Evolutionary conservation across 1,140 invertebrate genomes (phyloP).

Genomic region (Drepana arcuata): DNA sequence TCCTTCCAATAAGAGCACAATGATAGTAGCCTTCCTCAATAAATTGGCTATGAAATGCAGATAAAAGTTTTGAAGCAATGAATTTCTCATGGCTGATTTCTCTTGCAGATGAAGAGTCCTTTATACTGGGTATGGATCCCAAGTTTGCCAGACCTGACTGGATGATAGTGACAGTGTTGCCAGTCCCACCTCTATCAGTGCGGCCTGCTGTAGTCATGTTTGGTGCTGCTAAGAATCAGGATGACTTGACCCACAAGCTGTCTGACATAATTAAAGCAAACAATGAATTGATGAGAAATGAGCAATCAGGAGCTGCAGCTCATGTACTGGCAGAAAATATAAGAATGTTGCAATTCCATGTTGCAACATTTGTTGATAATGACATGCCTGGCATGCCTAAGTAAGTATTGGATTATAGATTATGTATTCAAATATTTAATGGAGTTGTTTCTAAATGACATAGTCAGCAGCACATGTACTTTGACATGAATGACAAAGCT

Average conservation of each 20-base stretch:
- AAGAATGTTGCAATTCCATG: conserved; percentile 99
- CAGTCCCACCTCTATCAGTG: conserved; percentile 94
- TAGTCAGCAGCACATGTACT: too few species aligned
- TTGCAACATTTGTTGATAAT: conserved; percentile 98
- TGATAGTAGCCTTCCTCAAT: too few species aligned
- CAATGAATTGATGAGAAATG: conserved; percentile 96
- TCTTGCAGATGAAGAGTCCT: conserved; percentile 91
- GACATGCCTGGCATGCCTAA: conserved; percentile 97
- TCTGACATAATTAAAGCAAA: conserved; percentile 99
- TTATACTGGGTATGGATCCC: conserved; percentile 96
- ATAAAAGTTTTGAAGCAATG: too few species aligned
- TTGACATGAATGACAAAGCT: too few species aligned
- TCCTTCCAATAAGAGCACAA: too few species aligned
- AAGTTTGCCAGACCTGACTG: conserved; percentile 98
- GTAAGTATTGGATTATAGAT: conserved; percentile 54
- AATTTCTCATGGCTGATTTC: too few species aligned
- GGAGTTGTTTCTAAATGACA: background rate
- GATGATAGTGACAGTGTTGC: conserved; percentile 98
- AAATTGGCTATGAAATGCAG: too few species aligned
- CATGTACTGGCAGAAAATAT: conserved; percentile 98
- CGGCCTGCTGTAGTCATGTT: conserved; percentile 99
- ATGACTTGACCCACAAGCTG: conserved; percentile 99
- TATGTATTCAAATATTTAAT: background rate
- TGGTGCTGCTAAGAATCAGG: conserved; percentile 97
- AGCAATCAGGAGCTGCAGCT: conserved; percentile 95